phyloP scores from a whole-genome alignment of 2,113 vertebrate genomes.

The Ranitomeya imitator region DNA sequence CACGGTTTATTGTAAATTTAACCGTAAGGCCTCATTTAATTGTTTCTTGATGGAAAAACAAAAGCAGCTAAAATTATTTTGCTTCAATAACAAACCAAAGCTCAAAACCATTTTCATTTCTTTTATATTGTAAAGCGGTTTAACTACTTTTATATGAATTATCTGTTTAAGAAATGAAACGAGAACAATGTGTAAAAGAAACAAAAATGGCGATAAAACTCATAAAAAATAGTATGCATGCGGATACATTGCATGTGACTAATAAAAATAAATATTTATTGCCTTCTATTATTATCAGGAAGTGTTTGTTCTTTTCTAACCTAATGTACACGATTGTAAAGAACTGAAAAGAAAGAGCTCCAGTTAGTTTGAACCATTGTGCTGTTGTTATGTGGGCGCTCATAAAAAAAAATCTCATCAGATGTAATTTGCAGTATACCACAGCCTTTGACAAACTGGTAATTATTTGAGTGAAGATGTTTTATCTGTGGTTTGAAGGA shows the following conservation, averaged over 20 bases:
- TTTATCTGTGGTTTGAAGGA: slow-evolving; percentile 44
- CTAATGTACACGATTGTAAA: slow-evolving; percentile 33
- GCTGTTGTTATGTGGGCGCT: slow-evolving; percentile 33
- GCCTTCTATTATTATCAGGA: slow-evolving; percentile 26
- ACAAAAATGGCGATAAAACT: not conserved
- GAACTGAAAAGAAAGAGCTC: slow-evolving; percentile 20
- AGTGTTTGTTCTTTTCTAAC: slow-evolving; percentile 27
- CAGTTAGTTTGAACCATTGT: slow-evolving; percentile 30
- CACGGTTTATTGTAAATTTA: not conserved
- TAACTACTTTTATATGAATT: not conserved
- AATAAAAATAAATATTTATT: not conserved
- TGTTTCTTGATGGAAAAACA: not conserved
- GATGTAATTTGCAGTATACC: slow-evolving; percentile 49
- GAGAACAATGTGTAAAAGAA: not conserved
- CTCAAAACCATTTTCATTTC: not conserved
- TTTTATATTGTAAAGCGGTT: too few relatives aligned
- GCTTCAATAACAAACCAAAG: not conserved
- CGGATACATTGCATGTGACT: not conserved
- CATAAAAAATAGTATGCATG: not conserved
- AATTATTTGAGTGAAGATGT: slow-evolving; percentile 53
- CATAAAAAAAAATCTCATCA: slow-evolving; percentile 50
- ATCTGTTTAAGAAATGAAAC: not conserved
- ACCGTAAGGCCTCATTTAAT: not conserved
- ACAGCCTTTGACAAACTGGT: slow-evolving; percentile 50
- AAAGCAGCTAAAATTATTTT: not conserved